Conservation (phyloP, 2,888 invertebrate genomes). For the Cecidostiba fungosa region DNA sequence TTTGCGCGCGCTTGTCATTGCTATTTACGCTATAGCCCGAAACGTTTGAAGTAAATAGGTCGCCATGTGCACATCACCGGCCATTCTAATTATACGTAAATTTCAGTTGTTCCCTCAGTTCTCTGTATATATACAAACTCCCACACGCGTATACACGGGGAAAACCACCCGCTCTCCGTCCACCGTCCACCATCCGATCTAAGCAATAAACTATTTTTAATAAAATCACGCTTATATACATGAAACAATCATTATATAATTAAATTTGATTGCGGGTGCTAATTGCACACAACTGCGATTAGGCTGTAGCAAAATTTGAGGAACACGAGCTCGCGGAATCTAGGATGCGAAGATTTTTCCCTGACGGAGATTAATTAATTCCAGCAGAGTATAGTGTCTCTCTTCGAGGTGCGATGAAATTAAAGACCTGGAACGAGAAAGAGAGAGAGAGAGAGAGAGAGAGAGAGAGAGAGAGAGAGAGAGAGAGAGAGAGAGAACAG, state of each 20-base stretch:
- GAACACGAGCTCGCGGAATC: neutral
- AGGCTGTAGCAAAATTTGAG: too few species aligned
- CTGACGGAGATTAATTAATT: neutral
- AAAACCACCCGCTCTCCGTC: neutral
- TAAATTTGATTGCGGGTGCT: neutral
- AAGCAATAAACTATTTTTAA: neutral
- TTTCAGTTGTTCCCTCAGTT: constrained; percentile 11
- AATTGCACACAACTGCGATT: too few species aligned
- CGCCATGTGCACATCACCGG: constrained; percentile 7
- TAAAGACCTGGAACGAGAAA: constrained; percentile 26
- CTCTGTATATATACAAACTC: neutral
- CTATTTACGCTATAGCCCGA: constrained; percentile 14
- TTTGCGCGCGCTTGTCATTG: constrained; percentile 22
- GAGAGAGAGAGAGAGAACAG: neutral
- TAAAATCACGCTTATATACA: constrained; percentile 16
- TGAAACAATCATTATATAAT: neutral
- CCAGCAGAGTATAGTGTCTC: neutral
- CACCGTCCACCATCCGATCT: too few species aligned
- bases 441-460: neutral
- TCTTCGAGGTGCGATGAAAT: constrained; percentile 24
- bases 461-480: neutral
- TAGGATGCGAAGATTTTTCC: constrained; percentile 7
- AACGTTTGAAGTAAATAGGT: constrained; percentile 33
- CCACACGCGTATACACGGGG: neutral
- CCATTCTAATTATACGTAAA: constrained; percentile 47